Evolutionary conservation across 1,140 invertebrate genomes (phyloP).

Genomic region (Lysiphlebus fabarum): DNA sequence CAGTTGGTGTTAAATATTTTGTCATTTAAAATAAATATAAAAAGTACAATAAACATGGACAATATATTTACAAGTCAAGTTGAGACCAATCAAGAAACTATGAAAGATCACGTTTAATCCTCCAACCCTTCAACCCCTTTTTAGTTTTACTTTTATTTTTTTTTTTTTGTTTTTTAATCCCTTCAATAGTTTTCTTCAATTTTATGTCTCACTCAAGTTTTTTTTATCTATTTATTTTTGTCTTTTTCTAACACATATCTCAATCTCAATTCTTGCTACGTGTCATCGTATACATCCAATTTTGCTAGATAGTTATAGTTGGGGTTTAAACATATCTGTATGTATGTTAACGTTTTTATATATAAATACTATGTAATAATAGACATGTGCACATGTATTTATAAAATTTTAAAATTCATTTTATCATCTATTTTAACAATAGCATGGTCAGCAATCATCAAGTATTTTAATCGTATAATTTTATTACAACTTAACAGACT

Average conservation of each 20-base stretch:
- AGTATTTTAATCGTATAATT: too few species aligned
- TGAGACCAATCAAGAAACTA: constrained; percentile 50
- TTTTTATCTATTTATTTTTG: too few species aligned
- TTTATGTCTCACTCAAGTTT: too few species aligned
- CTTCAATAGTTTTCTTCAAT: too few species aligned
- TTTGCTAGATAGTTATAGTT: constrained; percentile 35
- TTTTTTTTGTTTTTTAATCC: too few species aligned
- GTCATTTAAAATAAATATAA: constrained; percentile 26
- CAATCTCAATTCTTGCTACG: neutral
- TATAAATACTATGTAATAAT: neutral
- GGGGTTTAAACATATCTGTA: constrained; percentile 35
- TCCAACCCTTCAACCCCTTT: neutral
- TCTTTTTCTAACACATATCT: too few species aligned
- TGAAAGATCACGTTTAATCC: constrained; percentile 54
- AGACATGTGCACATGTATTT: too few species aligned
- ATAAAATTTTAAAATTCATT: too few species aligned
- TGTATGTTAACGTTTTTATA: neutral
- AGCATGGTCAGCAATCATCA: too few species aligned
- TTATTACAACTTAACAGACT: too few species aligned
- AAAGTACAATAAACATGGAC: constrained; percentile 20
- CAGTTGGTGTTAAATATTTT: constrained; percentile 47
- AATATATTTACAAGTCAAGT: constrained; percentile 36
- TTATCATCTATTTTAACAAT: too few species aligned
- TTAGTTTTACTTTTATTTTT: too few species aligned
- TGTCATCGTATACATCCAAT: constrained; percentile 10